Evolutionary conservation across 2,797 vertebrate species (phyloP).

Genomic region (Megaceryle alcyon): DNA sequence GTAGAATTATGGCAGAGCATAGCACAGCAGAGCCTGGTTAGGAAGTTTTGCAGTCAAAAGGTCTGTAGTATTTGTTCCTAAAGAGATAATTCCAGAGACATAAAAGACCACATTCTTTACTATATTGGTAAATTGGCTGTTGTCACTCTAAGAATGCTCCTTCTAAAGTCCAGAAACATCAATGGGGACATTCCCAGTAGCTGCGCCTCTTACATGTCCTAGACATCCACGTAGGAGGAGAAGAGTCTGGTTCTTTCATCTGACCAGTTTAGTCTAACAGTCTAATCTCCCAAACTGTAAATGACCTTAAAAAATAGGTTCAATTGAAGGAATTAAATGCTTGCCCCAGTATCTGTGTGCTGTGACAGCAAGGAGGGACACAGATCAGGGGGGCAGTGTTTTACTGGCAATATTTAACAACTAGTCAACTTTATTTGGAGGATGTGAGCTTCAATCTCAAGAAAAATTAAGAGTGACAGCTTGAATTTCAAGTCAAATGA

Average conservation of each 20-base stretch:
- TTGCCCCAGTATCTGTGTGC: background rate
- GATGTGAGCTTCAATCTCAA: background rate
- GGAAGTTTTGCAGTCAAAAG: background rate
- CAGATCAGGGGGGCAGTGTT: background rate
- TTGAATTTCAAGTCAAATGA: constrained; percentile 6
- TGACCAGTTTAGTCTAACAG: background rate
- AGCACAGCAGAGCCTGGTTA: background rate
- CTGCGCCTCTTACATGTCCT: background rate
- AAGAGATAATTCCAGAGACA: background rate
- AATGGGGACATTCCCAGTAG: fast-evolving
- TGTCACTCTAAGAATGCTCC: background rate
- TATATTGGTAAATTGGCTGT: background rate
- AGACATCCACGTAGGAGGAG: background rate
- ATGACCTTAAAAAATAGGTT: background rate
- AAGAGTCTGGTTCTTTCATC: background rate
- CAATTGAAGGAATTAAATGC: background rate
- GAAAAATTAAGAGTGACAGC: constrained; percentile 5
- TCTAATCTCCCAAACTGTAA: background rate
- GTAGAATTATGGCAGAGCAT: background rate
- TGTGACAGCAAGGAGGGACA: background rate
- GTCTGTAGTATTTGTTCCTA: background rate
- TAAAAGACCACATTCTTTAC: background rate
- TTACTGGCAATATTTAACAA: background rate
- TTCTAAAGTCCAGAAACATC: background rate
- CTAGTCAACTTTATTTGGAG: background rate